Evolutionary conservation across 2,797 vertebrate genomes (phyloP), one percentile per base, ranked within the genome.

Genomic region (Danionella dracula): DNA sequence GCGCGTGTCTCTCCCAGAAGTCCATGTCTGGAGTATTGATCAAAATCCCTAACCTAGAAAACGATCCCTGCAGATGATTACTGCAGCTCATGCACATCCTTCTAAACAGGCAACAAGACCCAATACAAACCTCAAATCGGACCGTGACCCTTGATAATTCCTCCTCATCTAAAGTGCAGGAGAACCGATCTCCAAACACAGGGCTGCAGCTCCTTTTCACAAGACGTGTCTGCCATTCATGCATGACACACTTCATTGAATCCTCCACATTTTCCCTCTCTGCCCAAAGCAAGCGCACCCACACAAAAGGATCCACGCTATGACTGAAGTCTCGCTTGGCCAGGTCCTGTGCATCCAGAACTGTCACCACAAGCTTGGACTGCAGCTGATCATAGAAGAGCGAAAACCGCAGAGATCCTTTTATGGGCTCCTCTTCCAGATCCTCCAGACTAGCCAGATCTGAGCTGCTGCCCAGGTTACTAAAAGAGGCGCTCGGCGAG

Each of bases 21-120:
- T 6, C 76, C 55, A 42, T 88, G 83, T 76, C 89, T 85, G 67
- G 90, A 92, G 76, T 87, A 89, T 71, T 80, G 88, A 82, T 92
- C 78, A 64, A 90, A 91, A 77, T 85, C 72, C 58, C 82, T 89
- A 42, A 92, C 87, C 90, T 93, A 66, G 46, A 44, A 74, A 1
- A 40, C 1, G n/a, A 3, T 1, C 27, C 12, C 6, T n/a, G n/a
- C n/a, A n/a, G n/a, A n/a, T n/a, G n/a, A n/a, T 19, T 51, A 35
- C 10, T 31, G 4, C 40, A 41, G 11, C 1, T 27, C 5, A 27
- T 1, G 10, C 8, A 8, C 4, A 45, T 12, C 4, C 17, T 62
- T 40, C 11, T 20, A 45, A 55, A 23, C 19, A 45, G 8, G 11
- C 1, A 38, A 8, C 19, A n/a, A 50, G 5, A 13, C 12, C 19